Conservation (phyloP, 2,113 vertebrate species). For the Pitta sordida region DNA sequence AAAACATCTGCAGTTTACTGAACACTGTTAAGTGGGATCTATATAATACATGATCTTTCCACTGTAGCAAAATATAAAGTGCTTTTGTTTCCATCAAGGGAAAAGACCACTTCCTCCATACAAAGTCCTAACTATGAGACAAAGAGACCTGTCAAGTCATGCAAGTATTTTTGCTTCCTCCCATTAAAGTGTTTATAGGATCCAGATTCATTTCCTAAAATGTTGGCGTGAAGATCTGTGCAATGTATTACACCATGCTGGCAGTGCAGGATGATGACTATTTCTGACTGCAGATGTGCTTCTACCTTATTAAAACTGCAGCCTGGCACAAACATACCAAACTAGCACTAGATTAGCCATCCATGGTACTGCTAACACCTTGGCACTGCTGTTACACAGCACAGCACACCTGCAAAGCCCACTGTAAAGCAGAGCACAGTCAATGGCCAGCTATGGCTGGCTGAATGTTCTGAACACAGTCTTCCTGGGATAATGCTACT, state of each 20-base stretch:
- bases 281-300: slow-evolving; percentile 4
- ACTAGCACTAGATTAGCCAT: not conserved
- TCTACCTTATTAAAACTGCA: not conserved
- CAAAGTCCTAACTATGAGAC: not conserved
- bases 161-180: slow-evolving; percentile 5
- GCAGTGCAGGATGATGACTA: not conserved
- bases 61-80: not conserved
- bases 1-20: slow-evolving; percentile 19
- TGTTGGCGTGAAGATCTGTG: not conserved
- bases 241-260: not conserved
- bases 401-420: not conserved
- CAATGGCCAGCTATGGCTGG: not conserved
- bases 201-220: slow-evolving; percentile 8
- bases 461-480: not conserved
- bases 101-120: not conserved
- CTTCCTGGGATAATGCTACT: not conserved
- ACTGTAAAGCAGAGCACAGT: not conserved
- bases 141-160: not conserved
- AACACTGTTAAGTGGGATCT: not conserved
- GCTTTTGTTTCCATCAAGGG: not conserved
- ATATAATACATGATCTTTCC: not conserved
- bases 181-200: slow-evolving; percentile 2
- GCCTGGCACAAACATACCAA: not conserved
- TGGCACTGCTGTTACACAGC: not conserved
- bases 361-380: not conserved